Conservation (phyloP, 2,797 vertebrate genomes). For the Otolemur crassicaudatus region DNA sequence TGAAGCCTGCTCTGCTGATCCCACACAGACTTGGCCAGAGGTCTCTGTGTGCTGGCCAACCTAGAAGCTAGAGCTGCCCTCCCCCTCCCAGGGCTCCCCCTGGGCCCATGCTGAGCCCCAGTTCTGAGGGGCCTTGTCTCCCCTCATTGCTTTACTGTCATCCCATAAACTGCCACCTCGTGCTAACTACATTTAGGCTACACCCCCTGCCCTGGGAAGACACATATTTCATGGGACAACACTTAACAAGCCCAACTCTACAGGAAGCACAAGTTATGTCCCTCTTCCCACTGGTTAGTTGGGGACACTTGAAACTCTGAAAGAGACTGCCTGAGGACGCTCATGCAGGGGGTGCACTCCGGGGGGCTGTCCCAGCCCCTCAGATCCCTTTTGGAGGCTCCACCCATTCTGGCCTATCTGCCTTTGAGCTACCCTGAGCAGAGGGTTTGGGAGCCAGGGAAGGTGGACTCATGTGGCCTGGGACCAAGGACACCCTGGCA, state of each 20-base stretch:
- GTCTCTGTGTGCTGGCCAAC: background rate
- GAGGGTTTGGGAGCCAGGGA: background rate
- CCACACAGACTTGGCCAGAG: background rate
- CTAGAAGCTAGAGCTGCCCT: background rate
- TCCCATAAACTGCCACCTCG: background rate
- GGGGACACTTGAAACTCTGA: background rate
- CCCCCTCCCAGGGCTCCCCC: background rate
- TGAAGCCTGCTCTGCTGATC: background rate
- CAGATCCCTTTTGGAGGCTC: background rate
- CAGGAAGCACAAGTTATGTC: too few species aligned
- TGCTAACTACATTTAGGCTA: background rate
- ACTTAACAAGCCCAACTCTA: background rate
- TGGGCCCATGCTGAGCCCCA: background rate
- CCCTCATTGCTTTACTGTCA: background rate
- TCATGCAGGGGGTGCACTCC: rapidly evolving
- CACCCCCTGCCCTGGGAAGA: background rate
- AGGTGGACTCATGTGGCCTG: too few species aligned
- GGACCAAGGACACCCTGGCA: background rate
- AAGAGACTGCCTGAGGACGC: background rate
- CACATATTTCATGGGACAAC: background rate
- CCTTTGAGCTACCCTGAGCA: background rate
- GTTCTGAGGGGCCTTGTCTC: background rate
- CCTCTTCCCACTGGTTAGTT: background rate
- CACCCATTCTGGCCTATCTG: background rate
- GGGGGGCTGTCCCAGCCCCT: background rate